Conservation (phyloP, 2,113 vertebrate genomes). For the Megaleporinus macrocephalus region DNA sequence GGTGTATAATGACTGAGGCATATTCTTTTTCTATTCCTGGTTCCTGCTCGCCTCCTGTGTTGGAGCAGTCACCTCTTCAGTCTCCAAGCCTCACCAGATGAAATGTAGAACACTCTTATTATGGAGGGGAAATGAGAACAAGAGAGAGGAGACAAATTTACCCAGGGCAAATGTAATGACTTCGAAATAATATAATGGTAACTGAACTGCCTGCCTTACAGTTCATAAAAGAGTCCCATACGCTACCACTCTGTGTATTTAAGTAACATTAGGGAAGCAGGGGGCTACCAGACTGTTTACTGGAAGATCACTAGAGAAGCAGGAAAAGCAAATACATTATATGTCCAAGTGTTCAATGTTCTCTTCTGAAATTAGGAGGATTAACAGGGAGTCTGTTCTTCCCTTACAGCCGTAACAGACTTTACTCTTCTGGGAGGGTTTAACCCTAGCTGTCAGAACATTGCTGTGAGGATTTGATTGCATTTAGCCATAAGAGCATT, state of each 20-base stretch:
- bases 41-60: too few relatives aligned
- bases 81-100: conserved; percentile 18
- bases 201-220: conserved; percentile 28
- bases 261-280: conserved; percentile 22
- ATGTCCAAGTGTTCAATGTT: too few relatives aligned
- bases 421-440: too few relatives aligned
- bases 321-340: not conserved
- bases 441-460: too few relatives aligned
- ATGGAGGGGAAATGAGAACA: conserved; percentile 36
- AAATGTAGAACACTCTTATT: conserved; percentile 31
- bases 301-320: not conserved
- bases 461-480: not conserved
- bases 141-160: conserved; percentile 34
- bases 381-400: too few relatives aligned
- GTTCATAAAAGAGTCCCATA: conserved; percentile 29
- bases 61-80: not conserved
- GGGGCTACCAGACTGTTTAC: not conserved
- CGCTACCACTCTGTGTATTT: conserved; percentile 2
- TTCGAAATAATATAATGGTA: conserved; percentile 45
- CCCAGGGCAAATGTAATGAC: conserved; percentile 40
- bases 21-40: too few relatives aligned
- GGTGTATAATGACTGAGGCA: too few relatives aligned
- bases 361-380: too few relatives aligned
- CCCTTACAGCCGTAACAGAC: too few relatives aligned
- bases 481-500: too few relatives aligned